These are phyloP conservation scores for Pipistrellus kuhlii DNA, from an alignment of 2,797 vertebrate species.

Conservation along the genomic window DNA sequence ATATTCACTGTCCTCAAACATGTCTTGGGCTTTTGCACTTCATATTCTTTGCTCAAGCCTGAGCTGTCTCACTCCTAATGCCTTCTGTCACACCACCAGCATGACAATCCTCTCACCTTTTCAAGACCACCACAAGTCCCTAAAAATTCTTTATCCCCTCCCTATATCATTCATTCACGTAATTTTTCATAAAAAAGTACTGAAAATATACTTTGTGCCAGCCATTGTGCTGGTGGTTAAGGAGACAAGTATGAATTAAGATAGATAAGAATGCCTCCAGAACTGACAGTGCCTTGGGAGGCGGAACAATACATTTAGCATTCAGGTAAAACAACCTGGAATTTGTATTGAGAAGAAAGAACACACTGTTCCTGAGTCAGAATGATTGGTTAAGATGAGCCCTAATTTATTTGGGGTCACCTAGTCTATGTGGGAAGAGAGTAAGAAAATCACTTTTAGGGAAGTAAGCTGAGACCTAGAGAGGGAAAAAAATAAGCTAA, in stretches of 20 bases:
- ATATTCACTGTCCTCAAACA: not conserved
- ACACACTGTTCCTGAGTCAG: not conserved
- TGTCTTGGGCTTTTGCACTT: not conserved
- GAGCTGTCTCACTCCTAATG: not conserved
- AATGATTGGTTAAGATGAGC: not conserved
- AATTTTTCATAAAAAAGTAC: constrained; percentile 19
- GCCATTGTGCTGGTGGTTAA: not conserved
- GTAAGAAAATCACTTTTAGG: not conserved
- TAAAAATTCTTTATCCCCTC: not conserved
- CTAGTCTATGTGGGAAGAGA: not conserved
- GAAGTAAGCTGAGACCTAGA: not conserved
- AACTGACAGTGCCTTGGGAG: not conserved
- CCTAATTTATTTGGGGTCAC: not conserved
- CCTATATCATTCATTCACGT: not conserved
- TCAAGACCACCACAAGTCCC: not conserved
- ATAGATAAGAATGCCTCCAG: not conserved
- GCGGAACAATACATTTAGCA: not conserved
- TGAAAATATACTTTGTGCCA: not conserved
- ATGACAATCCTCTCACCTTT: not conserved
- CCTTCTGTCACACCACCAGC: not conserved
- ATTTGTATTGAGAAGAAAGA: not conserved
- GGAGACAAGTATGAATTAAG: not conserved
- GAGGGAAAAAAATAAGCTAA: not conserved
- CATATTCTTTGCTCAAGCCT: not conserved
- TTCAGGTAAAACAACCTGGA: not conserved